These are phyloP conservation scores for Andrena cerasifolii DNA, from an alignment of 1,140 invertebrate species.

Conservation along the genomic window DNA sequence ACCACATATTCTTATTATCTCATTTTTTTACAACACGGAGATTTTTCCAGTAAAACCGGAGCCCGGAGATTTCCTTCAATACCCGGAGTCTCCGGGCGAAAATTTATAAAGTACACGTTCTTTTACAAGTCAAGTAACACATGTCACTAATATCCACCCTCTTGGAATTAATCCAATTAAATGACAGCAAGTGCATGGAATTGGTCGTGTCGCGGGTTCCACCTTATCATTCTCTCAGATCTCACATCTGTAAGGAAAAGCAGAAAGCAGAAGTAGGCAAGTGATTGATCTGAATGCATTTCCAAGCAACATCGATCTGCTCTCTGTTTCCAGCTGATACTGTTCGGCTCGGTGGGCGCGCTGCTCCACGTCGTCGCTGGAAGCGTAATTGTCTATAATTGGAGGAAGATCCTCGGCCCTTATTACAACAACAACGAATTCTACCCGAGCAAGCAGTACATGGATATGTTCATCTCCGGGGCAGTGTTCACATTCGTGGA, in stretches of 20 bases:
- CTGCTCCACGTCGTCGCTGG: slow-evolving; percentile 86
- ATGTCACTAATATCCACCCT: too few species aligned
- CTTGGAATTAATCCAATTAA: too few species aligned
- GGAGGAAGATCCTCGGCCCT: slow-evolving; percentile 76
- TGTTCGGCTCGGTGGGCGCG: slow-evolving; percentile 85
- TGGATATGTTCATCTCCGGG: slow-evolving; percentile 84
- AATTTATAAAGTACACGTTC: too few species aligned
- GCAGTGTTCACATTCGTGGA: slow-evolving; percentile 84
- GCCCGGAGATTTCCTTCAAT: too few species aligned
- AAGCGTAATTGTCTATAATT: slow-evolving; percentile 85
- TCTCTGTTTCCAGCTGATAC: slow-evolving; percentile 79
- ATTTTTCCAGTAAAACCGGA: too few species aligned
- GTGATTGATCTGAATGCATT: background rate
- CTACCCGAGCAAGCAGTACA: slow-evolving; percentile 83
- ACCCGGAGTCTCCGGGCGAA: too few species aligned
- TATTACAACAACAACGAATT: slow-evolving; percentile 80
- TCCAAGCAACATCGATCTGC: slow-evolving; percentile 14
- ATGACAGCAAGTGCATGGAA: too few species aligned
- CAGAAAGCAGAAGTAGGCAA: background rate
- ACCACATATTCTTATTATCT: too few species aligned
- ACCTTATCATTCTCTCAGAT: background rate
- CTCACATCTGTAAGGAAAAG: background rate
- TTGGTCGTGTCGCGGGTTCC: background rate
- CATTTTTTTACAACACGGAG: too few species aligned
- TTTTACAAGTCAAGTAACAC: too few species aligned